Percentiles rank a stretch among this genome's conserved stretches.
These are phyloP conservation scores for Augiades crinisus DNA, from an alignment of 2,888 invertebrate species.

Conservation along the genomic window DNA sequence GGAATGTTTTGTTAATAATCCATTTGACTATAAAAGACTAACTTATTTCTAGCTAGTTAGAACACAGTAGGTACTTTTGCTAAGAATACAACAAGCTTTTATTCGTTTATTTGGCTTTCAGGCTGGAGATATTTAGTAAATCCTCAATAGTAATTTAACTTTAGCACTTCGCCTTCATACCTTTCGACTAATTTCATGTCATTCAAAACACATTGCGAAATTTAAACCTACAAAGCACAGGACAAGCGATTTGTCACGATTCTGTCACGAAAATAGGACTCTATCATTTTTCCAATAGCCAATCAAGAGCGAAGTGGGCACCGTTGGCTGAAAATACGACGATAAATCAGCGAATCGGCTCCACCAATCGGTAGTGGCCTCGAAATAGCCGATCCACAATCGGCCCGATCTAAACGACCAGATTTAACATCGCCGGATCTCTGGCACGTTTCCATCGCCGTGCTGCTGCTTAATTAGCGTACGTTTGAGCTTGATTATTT, in stretches of 20 bases:
- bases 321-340: neutral
- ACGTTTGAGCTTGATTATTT: slow-evolving; percentile 41
- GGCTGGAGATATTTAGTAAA: no score
- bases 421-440: slow-evolving; percentile 46
- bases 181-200: no score
- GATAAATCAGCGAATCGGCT: slow-evolving; percentile 15
- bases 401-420: slow-evolving; percentile 41
- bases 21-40: no score
- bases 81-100: no score
- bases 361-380: slow-evolving; percentile 13
- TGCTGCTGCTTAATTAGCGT: slow-evolving; percentile 45
- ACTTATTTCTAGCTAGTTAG: no score
- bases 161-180: no score
- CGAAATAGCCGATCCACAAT: slow-evolving; percentile 25
- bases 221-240: neutral
- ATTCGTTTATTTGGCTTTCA: no score
- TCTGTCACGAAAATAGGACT: slow-evolving; percentile 14
- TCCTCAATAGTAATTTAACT: no score
- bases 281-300: slow-evolving; percentile 16
- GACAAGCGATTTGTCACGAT: slow-evolving; percentile 6
- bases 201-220: no score
- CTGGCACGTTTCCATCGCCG: slow-evolving; percentile 51
- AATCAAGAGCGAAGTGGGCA: neutral
- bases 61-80: no score
- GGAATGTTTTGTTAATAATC: no score